Base-by-base conservation (phyloP, 2,113 vertebrate genomes). In the Zapornia atra region DNA sequence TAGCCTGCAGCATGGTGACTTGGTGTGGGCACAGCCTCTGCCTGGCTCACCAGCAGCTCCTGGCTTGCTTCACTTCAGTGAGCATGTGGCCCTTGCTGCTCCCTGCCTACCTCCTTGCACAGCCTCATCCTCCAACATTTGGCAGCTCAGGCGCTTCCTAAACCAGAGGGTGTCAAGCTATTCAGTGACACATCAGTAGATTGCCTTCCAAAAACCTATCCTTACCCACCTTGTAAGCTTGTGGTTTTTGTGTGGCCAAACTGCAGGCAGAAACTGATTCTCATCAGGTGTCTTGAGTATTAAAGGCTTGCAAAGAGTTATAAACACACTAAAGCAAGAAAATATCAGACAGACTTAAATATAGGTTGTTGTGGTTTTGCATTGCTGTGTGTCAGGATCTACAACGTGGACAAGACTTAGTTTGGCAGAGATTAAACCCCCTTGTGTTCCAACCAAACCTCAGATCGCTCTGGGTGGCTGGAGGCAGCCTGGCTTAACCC, bases 11-110 rank as follows among this genome's bases (percentile, higher is more conserved):
- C 11, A 48, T 42, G 20, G 26, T 83, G n/a, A 10, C n/a, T 34
- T 0, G 0, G 10, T 68, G 63, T 68, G 18, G 18, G 33, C 26
- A 38, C 3, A 1, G 15, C 19, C 34, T 72, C 8, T 59, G 24
- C 31, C 13, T 34, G 26, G 15, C 14, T 15, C 33, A 46, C 20
- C 75, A 66, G 40, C 17, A 82, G 16, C 26, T 95, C 51, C 46
- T 66, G 46, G 11, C 33, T 81, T 4, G 0, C 14, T 38, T 57
- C 16, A 46, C 60, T 81, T 84, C 54, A 64, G 0, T 22, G 18
- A 81, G 42, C 28, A 81, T 64, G 25, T 3, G 5, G 15, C 3
- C 33, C 8, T 65, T 51, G 28, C 44, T 92, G 53, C 29, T 77
- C 25, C 34, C 42, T 38, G 17, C 46, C 17, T 71, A 36, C 9